Percentiles rank a stretch among this genome's conserved stretches.
Conservation (phyloP, 2,113 vertebrate genomes). For the Himantopus leucocephalus region DNA sequence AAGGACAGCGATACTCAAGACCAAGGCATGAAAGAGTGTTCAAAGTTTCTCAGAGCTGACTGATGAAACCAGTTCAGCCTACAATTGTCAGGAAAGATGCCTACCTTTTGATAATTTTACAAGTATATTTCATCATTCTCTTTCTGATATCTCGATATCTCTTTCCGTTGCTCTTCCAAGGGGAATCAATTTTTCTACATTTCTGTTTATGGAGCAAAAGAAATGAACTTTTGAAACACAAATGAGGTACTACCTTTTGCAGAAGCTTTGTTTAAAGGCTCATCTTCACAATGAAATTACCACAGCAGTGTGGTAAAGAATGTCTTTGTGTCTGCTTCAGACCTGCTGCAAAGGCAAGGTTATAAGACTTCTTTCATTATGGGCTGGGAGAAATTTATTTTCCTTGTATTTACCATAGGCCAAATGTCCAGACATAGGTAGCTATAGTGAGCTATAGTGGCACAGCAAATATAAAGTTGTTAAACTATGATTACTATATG, state of each 20-base stretch:
- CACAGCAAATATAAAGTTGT: neutral
- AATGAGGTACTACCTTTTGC: neutral
- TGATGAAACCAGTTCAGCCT: neutral
- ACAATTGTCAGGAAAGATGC: rapidly evolving
- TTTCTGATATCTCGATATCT: neutral
- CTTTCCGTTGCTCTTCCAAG: neutral
- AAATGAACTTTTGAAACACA: neutral
- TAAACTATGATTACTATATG: neutral
- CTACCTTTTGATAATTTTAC: neutral
- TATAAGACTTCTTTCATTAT: neutral
- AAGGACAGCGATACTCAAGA: neutral
- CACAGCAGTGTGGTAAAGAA: neutral
- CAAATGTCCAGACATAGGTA: neutral
- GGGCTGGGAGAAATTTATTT: neutral
- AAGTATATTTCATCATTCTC: neutral
- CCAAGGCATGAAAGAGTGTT: neutral
- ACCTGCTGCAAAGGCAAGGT: neutral
- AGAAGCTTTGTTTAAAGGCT: neutral
- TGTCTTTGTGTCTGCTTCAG: neutral
- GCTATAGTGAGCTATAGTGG: neutral
- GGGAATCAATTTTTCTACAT: neutral
- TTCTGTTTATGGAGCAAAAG: neutral
- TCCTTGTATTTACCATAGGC: neutral
- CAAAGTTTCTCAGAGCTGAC: neutral
- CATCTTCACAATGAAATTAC: neutral